Evolutionary conservation across 2,888 invertebrate genomes (phyloP).

Genomic region (Zaprionus bogoriensis): DNA sequence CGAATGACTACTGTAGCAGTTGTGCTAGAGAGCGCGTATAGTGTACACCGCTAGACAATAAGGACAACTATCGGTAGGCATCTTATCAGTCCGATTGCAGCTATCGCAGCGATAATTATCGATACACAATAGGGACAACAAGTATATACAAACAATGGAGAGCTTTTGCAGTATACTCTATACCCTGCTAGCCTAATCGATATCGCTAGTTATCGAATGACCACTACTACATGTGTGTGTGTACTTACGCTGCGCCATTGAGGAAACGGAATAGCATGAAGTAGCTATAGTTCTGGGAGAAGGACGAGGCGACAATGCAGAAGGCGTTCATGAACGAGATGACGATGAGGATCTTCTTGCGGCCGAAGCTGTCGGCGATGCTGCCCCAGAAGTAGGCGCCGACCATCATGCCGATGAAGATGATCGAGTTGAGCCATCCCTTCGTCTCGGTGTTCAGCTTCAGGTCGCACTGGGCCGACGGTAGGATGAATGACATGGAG

Average conservation of each 20-base stretch:
- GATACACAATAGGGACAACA: no score
- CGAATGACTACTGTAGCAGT: neutral
- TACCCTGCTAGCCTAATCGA: no score
- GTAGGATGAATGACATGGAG: slow-evolving; percentile 96
- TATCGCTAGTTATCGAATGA: neutral
- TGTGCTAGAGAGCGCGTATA: no score
- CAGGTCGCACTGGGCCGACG: slow-evolving; percentile 96
- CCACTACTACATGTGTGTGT: neutral
- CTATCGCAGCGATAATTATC: no score
- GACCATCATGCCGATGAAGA: slow-evolving; percentile 96
- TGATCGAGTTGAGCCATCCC: slow-evolving; percentile 91
- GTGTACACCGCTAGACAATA: no score
- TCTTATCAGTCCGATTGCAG: no score
- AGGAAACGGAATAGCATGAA: slow-evolving; percentile 96
- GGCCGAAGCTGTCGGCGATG: slow-evolving; percentile 93
- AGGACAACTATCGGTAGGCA: no score
- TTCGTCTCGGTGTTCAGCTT: slow-evolving; percentile 92
- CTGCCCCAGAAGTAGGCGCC: slow-evolving; percentile 97
- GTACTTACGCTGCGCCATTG: slow-evolving; percentile 96
- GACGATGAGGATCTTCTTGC: slow-evolving; percentile 93
- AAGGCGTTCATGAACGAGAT: slow-evolving; percentile 95
- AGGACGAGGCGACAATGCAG: slow-evolving; percentile 95
- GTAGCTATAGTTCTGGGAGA: slow-evolving; percentile 93
- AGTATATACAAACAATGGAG: no score
- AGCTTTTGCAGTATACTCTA: neutral